A percentile compares a stretch with the other conserved stretches of the same genome.
phyloP scores from a whole-genome alignment of 1,140 invertebrate genomes.

The Asbolus verrucosus region DNA sequence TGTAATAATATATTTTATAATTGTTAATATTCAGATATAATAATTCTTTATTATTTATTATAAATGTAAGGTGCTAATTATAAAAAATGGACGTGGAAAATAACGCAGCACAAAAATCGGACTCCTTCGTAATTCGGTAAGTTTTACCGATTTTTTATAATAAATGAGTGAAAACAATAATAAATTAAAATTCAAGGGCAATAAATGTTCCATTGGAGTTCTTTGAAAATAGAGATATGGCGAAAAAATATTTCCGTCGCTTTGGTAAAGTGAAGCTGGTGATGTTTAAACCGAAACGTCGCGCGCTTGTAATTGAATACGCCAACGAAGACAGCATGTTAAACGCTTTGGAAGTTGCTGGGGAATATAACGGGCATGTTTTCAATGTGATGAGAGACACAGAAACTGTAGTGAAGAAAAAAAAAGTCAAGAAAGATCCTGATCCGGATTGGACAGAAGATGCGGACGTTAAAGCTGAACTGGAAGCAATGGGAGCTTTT shows the following conservation, averaged over 20 bases:
- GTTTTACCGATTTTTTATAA: background rate
- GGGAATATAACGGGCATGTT: constrained; percentile 70
- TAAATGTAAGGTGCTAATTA: background rate
- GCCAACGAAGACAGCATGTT: constrained; percentile 69
- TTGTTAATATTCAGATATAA: too few relatives aligned
- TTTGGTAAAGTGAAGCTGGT: constrained; percentile 74
- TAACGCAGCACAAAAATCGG: background rate
- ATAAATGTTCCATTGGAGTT: constrained; percentile 73
- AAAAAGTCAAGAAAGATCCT: constrained; percentile 47
- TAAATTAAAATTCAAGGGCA: constrained; percentile 65
- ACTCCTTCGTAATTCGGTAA: constrained; percentile 1
- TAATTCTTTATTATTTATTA: too few relatives aligned
- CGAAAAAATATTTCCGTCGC: constrained; percentile 74
- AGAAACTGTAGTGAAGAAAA: constrained; percentile 13
- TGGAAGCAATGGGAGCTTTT: constrained; percentile 68
- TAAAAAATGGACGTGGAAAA: background rate
- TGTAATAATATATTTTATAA: too few relatives aligned
- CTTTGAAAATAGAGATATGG: constrained; percentile 70
- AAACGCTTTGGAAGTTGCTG: constrained; percentile 70
- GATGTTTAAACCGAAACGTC: constrained; percentile 70
- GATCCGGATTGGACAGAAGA: constrained; percentile 69
- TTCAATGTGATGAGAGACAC: constrained; percentile 67
- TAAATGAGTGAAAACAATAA: background rate
- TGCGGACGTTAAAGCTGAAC: constrained; percentile 68
- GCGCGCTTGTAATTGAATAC: constrained; percentile 74